Evolutionary conservation across 2,113 vertebrate genomes (phyloP), one percentile per base, ranked within the genome.

Genomic region (Eidolon helvum): DNA sequence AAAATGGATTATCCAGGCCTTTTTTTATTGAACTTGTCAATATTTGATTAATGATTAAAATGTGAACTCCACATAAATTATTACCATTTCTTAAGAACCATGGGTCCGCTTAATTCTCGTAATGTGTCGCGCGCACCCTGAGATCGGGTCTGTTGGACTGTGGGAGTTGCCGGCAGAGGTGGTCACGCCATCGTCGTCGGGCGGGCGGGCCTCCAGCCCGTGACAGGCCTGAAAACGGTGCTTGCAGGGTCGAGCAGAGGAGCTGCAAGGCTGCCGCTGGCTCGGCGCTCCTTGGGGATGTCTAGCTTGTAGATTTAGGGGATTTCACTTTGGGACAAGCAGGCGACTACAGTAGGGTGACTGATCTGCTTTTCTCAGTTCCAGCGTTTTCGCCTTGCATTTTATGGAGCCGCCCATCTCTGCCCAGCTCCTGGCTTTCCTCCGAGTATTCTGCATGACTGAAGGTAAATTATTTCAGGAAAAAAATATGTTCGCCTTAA

Each of bases 371-470:
- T 87, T 94, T 93, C 59, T 92, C 98, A 99, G 99, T 94, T 99
- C 99, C 75, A 99, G 99, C 85, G 98, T 99, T 71, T 99, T 99
- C 93, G 99, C 99, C 9, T 97, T 99, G 96, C 99, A 99, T 94
- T 98, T 99, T 75, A 99, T 99, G 8, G 99, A 99, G 93, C 99
- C 99, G 1, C 99, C 99, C 19, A 99, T 99, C 90, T 99, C 99
- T 35, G 99, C 99, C 79, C 99, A 99, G 97, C 99, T 99, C 43
- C 98, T 99, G 94, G 99, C 99, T 97, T 99, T 99, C 96, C 99
- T 99, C 59, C 98, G 99, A 63, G 99, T 99, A 10, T 99, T 99
- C 99, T 99, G 99, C 98, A 99, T 99, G 99, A 99, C 98, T 0
- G 99, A 99, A 98, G 99, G 99, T 99, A 98, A 99, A 97, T 87